A percentile compares a stretch with the other conserved stretches of the same genome.
These are phyloP conservation scores for Poecilobothrus nobilitatus DNA, from an alignment of 2,888 invertebrate genomes.

Conservation along the genomic window DNA sequence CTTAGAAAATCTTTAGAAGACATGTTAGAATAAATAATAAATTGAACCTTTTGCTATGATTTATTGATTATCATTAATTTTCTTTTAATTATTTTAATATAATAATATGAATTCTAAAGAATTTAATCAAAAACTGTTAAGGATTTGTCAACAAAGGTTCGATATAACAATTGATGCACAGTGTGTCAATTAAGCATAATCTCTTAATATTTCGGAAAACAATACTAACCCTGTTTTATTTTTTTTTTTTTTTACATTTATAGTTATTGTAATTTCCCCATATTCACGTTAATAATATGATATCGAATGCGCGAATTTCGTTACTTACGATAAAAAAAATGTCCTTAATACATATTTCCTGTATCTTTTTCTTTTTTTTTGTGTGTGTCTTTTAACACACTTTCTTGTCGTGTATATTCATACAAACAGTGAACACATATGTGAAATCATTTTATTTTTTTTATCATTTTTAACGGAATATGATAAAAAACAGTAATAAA, in stretches of 20 bases:
- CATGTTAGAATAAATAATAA: no score
- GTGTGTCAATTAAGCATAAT: no score
- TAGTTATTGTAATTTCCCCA: neutral
- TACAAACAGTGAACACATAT: neutral
- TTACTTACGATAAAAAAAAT: neutral
- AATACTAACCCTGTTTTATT: neutral
- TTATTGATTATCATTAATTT: no score
- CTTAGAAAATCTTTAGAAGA: no score
- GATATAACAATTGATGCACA: no score
- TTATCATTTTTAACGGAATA: slow-evolving; percentile 1
- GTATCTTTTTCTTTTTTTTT: neutral
- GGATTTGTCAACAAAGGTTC: no score
- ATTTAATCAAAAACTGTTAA: no score
- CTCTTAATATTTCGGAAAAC: no score
- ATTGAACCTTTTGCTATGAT: no score
- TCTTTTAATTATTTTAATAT: no score
- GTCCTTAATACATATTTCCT: slow-evolving; percentile 1
- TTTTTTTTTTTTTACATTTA: neutral
- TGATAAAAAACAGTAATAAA: neutral
- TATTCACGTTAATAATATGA: slow-evolving; percentile 1
- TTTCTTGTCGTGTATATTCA: neutral
- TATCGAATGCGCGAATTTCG: neutral
- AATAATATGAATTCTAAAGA: no score
- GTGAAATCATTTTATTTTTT: neutral
- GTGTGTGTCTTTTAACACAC: neutral